Evolutionary conservation across 2,113 vertebrate genomes (phyloP).

Genomic region (Labrus mixtus): DNA sequence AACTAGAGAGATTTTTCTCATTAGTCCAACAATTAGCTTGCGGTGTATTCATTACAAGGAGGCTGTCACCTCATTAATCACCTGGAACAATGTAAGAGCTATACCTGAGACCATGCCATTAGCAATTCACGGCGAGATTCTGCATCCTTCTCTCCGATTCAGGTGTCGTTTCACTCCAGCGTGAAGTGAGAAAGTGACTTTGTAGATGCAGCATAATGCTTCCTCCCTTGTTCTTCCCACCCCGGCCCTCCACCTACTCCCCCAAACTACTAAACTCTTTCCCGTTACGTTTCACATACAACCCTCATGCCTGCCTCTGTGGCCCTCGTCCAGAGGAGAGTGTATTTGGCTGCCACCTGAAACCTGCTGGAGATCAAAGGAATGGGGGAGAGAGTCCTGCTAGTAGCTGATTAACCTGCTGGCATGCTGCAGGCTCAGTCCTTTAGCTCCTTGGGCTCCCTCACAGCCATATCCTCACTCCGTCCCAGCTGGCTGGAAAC

Average conservation of each 20-base stretch:
- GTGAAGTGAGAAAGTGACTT: not conserved
- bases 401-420: conserved; percentile 75
- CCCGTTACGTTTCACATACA: conserved; percentile 32
- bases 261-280: conserved; percentile 5
- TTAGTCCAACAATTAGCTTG: conserved; percentile 79
- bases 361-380: conserved; percentile 75
- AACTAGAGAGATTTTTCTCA: conserved; percentile 77
- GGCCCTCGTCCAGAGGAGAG: conserved; percentile 57
- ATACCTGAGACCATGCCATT: conserved; percentile 52
- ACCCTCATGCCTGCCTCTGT: conserved; percentile 40
- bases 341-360: conserved; percentile 61
- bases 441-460: conserved; percentile 58
- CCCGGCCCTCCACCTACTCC: not conserved
- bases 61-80: conserved; percentile 79
- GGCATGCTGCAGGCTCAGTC: conserved; percentile 53
- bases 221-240: not conserved
- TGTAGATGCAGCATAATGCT: not conserved
- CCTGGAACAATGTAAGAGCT: conserved; percentile 62
- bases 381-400: conserved; percentile 61
- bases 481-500: conserved; percentile 52
- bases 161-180: not conserved
- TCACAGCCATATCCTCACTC: conserved; percentile 41
- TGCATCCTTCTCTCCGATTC: not conserved
- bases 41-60: conserved; percentile 75
- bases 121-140: conserved; percentile 21